phyloP scores from a whole-genome alignment of 2,888 invertebrate genomes.

The Oligia latruncula region DNA sequence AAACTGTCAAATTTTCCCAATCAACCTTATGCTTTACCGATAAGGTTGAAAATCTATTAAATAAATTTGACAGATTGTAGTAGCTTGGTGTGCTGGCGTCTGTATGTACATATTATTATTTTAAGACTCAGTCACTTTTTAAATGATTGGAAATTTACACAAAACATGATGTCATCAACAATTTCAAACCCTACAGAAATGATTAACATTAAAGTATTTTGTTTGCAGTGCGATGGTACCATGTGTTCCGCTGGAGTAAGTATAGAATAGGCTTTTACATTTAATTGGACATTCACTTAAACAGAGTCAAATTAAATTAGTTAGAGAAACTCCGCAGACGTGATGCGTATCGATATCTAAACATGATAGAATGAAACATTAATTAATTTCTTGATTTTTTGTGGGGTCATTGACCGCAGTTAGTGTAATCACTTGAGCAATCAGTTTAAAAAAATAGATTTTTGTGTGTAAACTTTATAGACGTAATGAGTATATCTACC shows the following conservation, averaged over 20 bases:
- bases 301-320: background rate
- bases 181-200: background rate
- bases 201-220: background rate
- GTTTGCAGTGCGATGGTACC: conserved; percentile 34
- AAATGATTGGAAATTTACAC: background rate
- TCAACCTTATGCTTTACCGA: no score
- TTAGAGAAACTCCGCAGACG: background rate
- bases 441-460: background rate
- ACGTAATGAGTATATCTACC: background rate
- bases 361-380: background rate
- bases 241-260: conserved; percentile 44
- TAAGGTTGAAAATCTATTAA: no score
- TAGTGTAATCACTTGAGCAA: background rate
- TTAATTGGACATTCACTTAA: background rate
- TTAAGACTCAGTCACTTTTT: no score
- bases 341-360: no score
- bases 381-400: background rate
- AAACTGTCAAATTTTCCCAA: no score
- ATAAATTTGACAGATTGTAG: no score
- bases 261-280: conserved; percentile 1
- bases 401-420: background rate
- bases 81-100: no score
- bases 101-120: no score
- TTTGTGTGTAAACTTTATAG: background rate
- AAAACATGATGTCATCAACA: background rate